Percentiles rank a stretch among this genome's conserved stretches.
Evolutionary conservation across 2,113 vertebrate species (phyloP).

Genomic region (Pogona vitticeps): DNA sequence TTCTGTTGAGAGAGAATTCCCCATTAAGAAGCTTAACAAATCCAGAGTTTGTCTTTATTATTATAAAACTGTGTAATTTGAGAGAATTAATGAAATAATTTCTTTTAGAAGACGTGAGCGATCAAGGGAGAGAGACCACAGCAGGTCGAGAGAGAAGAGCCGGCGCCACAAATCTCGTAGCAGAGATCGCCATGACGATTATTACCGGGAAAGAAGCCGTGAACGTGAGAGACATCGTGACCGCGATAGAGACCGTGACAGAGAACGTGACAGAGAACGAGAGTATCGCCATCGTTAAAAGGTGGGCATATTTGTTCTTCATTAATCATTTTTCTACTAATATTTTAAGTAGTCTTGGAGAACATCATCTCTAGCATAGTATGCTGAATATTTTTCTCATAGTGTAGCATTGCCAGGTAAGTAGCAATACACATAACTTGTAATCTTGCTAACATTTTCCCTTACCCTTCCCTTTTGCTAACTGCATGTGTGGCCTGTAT

Average conservation of each 20-base stretch:
- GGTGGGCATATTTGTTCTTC: conserved; percentile 78
- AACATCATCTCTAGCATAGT: conserved; percentile 53
- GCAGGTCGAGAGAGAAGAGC: conserved; percentile 96
- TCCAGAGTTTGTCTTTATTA: background rate
- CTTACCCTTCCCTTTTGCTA: conserved; percentile 1
- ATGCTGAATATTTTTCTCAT: conserved; percentile 67
- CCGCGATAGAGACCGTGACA: conserved; percentile 90
- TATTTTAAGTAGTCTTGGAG: conserved; percentile 58
- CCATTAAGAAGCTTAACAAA: background rate
- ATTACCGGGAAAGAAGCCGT: conserved; percentile 95
- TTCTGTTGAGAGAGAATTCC: background rate
- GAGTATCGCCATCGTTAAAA: conserved; percentile 95
- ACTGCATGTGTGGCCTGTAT: conserved; percentile 50
- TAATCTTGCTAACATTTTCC: conserved; percentile 13
- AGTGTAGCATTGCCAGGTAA: conserved; percentile 66
- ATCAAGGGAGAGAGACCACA: conserved; percentile 98
- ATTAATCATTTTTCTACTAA: conserved; percentile 16
- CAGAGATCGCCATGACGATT: conserved; percentile 96
- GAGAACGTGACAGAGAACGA: conserved; percentile 92
- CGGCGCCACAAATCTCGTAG: conserved; percentile 97
- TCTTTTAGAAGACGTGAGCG: conserved; percentile 93
- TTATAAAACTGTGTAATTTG: background rate
- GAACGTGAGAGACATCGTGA: conserved; percentile 95
- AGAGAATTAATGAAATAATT: conserved; percentile 80
- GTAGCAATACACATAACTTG: conserved; percentile 73